phyloP scores from a whole-genome alignment of 2,888 invertebrate species.

The Drosophila vallismaia region DNA sequence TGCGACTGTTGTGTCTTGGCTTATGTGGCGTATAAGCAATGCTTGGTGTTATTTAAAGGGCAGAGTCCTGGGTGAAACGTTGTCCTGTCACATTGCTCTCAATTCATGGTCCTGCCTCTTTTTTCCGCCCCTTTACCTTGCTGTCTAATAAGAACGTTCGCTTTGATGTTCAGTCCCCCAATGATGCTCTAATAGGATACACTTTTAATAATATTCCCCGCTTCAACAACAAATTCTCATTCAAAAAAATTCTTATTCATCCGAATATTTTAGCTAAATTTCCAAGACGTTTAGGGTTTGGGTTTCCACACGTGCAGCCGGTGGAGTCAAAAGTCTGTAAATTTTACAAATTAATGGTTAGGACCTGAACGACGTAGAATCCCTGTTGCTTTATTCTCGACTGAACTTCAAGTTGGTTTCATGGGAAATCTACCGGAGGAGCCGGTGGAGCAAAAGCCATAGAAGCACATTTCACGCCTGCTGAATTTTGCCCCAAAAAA shows the following conservation, averaged over 20 bases:
- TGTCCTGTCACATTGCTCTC: constrained; percentile 5
- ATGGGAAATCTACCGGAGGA: constrained; percentile 14
- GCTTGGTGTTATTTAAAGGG: constrained; percentile 17
- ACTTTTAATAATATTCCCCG: constrained; percentile 45
- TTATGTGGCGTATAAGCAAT: constrained; percentile 48
- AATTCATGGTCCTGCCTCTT: constrained; percentile 4
- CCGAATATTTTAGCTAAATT: background rate
- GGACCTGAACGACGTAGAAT: constrained; percentile 20
- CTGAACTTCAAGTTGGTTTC: constrained; percentile 19
- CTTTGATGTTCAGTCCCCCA: constrained; percentile 37
- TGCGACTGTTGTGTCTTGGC: constrained; percentile 29
- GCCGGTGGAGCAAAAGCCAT: background rate
- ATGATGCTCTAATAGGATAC: constrained; percentile 41
- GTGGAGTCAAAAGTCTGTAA: constrained; percentile 38
- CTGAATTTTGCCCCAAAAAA: background rate
- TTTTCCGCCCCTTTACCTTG: constrained; percentile 5
- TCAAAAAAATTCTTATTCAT: constrained; percentile 20
- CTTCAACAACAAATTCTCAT: constrained; percentile 27
- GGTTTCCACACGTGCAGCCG: constrained; percentile 11
- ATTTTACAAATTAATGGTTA: constrained; percentile 52
- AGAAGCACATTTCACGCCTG: constrained; percentile 30
- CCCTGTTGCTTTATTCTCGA: constrained; percentile 30
- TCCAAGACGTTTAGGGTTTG: background rate
- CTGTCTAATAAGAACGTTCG: constrained; percentile 38
- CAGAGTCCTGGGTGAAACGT: constrained; percentile 1